A percentile compares a stretch with the other conserved stretches of the same genome.
Conservation (phyloP, 2,797 vertebrate species). For the Syndactyla subalaris region DNA sequence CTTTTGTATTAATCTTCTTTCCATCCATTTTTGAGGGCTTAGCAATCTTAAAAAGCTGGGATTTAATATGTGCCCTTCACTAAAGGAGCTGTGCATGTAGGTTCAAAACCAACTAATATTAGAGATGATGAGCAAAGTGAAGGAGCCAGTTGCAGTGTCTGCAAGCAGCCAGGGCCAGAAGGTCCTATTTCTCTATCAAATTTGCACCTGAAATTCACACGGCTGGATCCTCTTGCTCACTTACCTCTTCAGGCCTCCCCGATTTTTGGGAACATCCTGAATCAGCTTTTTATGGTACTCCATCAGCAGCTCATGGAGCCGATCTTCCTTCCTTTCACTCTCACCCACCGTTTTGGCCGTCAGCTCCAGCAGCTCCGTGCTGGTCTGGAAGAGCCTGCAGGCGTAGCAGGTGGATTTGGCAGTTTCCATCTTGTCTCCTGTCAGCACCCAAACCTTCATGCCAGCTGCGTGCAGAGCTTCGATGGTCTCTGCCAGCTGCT, state of each 20-base stretch:
- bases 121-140: neutral
- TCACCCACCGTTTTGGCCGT: conserved; percentile 86
- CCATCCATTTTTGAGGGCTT: neutral
- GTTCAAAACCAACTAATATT: neutral
- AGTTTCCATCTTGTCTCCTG: conserved; percentile 98
- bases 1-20: neutral
- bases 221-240: neutral
- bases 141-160: rapidly evolving
- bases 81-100: neutral
- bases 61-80: rapidly evolving
- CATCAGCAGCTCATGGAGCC: conserved; percentile 87
- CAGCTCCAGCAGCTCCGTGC: conserved; percentile 92
- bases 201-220: rapidly evolving
- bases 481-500: conserved; percentile 93
- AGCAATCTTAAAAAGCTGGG: neutral
- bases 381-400: conserved; percentile 91
- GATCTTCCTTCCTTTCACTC: conserved; percentile 82
- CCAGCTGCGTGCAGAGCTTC: conserved; percentile 93
- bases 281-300: conserved; percentile 92
- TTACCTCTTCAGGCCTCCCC: conserved; percentile 85
- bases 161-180: neutral
- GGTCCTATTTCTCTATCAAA: neutral
- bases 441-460: conserved; percentile 97
- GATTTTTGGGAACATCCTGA: conserved; percentile 82
- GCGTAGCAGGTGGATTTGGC: conserved; percentile 97